These are phyloP conservation scores for Planococcus citri DNA, from an alignment of 1,140 invertebrate species.

Conservation along the genomic window DNA sequence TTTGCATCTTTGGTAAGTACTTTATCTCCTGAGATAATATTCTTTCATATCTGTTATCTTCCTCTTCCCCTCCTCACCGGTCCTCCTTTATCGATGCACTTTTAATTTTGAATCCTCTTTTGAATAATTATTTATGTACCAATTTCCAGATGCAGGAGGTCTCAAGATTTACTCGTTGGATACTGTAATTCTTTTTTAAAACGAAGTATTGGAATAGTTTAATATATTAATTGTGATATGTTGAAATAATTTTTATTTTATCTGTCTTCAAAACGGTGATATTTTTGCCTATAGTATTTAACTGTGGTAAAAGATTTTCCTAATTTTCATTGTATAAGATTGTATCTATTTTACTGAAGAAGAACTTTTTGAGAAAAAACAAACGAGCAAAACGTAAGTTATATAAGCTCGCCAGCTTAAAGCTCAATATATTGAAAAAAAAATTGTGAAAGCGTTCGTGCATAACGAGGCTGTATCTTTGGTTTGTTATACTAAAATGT, in stretches of 20 bases:
- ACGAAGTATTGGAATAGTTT: neutral
- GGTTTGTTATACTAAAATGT: neutral
- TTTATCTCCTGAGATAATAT: too few species aligned
- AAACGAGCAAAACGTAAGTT: too few species aligned
- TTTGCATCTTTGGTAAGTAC: neutral
- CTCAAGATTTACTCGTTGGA: neutral
- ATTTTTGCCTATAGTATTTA: slow-evolving; percentile 3
- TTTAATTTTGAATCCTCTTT: neutral
- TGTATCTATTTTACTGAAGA: neutral
- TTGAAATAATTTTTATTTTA: neutral
- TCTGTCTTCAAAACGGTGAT: neutral
- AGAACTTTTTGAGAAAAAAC: neutral
- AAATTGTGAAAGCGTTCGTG: neutral
- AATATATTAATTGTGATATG: neutral
- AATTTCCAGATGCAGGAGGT: neutral
- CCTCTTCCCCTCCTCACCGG: too few species aligned
- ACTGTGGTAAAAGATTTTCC: neutral
- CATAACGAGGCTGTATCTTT: neutral
- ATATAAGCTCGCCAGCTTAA: neutral
- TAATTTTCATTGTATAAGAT: neutral
- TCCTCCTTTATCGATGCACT: too few species aligned
- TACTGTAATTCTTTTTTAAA: neutral
- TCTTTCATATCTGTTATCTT: too few species aligned
- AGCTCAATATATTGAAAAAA: neutral
- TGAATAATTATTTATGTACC: too few species aligned